Conservation (phyloP, 2,797 vertebrate species). For the Tarsius wallacei region DNA sequence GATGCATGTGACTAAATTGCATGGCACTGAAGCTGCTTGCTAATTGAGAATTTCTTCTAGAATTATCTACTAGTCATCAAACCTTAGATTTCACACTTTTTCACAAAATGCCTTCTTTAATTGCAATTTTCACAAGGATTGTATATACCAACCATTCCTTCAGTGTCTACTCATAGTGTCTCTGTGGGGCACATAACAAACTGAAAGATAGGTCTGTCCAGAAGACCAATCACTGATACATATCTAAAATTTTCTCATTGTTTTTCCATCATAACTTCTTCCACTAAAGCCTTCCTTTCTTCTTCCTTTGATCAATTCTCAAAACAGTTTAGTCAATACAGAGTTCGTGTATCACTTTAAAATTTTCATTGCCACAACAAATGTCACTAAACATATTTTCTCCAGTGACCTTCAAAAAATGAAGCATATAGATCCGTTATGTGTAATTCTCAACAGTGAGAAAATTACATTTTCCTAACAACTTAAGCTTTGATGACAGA, state of each 20-base stretch:
- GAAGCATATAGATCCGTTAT: slow-evolving; percentile 39
- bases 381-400: slow-evolving; percentile 71
- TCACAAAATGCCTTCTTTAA: not conserved
- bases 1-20: not conserved
- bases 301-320: not conserved
- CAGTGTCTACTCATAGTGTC: not conserved
- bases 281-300: not conserved
- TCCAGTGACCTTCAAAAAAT: slow-evolving; percentile 69
- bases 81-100: not conserved
- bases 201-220: not conserved
- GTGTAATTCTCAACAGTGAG: slow-evolving; percentile 62
- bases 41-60: not conserved
- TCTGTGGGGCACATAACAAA: not conserved
- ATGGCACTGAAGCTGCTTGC: not conserved
- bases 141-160: not conserved
- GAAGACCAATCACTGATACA: not conserved
- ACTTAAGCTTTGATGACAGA: slow-evolving; percentile 52
- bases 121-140: not conserved
- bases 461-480: slow-evolving; percentile 75
- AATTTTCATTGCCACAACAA: slow-evolving; percentile 34
- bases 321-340: not conserved
- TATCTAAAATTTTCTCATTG: not conserved
- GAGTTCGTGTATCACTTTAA: slow-evolving; percentile 16
- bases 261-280: not conserved
- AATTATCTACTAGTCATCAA: not conserved